These are phyloP conservation scores for Phodopus roborovskii DNA, from an alignment of 2,113 vertebrate species.

Conservation along the genomic window DNA sequence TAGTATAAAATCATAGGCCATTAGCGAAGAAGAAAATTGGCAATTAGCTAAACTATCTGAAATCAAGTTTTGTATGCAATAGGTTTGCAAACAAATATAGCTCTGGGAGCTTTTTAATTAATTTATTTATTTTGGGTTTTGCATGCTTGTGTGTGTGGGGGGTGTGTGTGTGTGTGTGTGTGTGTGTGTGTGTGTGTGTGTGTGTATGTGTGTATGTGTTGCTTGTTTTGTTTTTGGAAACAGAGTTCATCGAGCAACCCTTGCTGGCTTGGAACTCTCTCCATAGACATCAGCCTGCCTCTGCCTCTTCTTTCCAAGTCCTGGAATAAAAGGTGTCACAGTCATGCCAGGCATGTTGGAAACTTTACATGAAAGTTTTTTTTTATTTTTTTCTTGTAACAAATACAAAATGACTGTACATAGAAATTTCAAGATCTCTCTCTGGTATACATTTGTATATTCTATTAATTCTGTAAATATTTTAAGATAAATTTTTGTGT, in stretches of 20 bases:
- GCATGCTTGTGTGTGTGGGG: background rate
- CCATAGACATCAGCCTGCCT: background rate
- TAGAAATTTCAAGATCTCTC: background rate
- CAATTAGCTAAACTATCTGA: conserved; percentile 18
- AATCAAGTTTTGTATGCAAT: background rate
- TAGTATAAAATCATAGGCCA: background rate
- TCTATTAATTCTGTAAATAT: background rate
- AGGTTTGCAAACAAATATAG: background rate
- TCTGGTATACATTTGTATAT: background rate
- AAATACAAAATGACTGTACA: conserved; percentile 7
- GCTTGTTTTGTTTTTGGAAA: background rate
- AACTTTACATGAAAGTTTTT: background rate
- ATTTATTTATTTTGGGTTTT: background rate
- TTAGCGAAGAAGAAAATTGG: background rate
- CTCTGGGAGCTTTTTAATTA: background rate
- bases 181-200: too few relatives aligned
- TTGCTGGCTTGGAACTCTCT: background rate
- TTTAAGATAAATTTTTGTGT: background rate
- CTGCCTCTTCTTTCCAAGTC: background rate
- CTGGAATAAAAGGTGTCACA: background rate
- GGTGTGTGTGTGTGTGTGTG: background rate
- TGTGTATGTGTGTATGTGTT: background rate
- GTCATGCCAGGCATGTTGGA: background rate
- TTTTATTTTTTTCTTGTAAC: background rate
- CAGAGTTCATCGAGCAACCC: background rate